A percentile compares a stretch with the other conserved stretches of the same genome.
phyloP scores from a whole-genome alignment of 2,888 invertebrate genomes.

The Pristionchus fissidentatus region DNA sequence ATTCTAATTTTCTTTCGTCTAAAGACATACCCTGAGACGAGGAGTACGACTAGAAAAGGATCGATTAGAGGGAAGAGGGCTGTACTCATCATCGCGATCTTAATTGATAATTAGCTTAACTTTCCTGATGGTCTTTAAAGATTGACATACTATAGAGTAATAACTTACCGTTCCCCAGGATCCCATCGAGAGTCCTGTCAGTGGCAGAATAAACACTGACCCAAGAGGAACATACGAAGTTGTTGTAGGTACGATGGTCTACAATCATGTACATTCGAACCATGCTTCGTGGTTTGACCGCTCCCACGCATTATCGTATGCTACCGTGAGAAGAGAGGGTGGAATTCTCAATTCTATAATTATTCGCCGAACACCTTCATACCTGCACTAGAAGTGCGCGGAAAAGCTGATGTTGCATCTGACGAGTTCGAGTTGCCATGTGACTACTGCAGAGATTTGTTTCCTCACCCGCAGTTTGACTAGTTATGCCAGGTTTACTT shows the following conservation, averaged over 20 bases:
- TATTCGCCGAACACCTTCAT: background rate
- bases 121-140: background rate
- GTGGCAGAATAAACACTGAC: background rate
- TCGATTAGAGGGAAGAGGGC: background rate
- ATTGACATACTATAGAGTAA: background rate
- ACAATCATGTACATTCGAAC: too few species aligned
- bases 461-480: too few species aligned
- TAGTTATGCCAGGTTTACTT: background rate
- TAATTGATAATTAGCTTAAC: background rate
- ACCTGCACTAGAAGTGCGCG: background rate
- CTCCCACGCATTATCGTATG: too few species aligned
- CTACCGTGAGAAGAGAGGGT: too few species aligned
- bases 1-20: background rate
- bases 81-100: background rate
- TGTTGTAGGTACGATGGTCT: background rate
- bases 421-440: background rate
- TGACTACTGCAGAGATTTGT: background rate
- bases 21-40: background rate
- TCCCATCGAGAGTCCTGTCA: background rate
- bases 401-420: background rate
- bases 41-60: background rate
- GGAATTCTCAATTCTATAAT: too few species aligned
- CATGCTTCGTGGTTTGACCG: too few species aligned
- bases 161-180: background rate
- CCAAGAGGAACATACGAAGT: background rate